These are phyloP conservation scores for Agonopterix subpropinquella DNA, from an alignment of 2,888 invertebrate species.

Conservation along the genomic window DNA sequence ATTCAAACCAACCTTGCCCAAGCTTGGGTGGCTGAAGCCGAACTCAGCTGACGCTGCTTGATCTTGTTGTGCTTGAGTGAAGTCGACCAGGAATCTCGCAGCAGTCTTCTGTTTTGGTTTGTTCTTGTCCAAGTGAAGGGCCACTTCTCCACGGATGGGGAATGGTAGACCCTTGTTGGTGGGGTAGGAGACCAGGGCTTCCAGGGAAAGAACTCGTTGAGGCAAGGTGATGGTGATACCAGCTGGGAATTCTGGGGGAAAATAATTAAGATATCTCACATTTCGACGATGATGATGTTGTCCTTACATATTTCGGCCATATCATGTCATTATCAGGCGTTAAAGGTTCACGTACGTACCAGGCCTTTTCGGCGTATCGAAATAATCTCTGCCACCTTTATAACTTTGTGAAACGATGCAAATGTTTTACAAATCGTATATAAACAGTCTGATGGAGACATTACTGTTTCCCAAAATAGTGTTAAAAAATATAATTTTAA, in stretches of 20 bases:
- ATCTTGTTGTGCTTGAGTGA: conserved; percentile 62
- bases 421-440: no score
- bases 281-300: no score
- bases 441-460: no score
- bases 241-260: conserved; percentile 41
- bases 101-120: conserved; percentile 82
- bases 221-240: conserved; percentile 80
- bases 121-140: conserved; percentile 82
- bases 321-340: no score
- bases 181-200: conserved; percentile 70
- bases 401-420: no score
- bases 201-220: conserved; percentile 79
- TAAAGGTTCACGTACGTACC: no score
- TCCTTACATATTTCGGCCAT: no score
- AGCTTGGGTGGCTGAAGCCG: conserved; percentile 80
- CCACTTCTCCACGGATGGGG: conserved; percentile 77
- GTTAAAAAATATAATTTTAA: no score
- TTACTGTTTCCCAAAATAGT: no score
- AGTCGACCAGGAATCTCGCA: conserved; percentile 70
- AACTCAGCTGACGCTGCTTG: conserved; percentile 72
- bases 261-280: background rate
- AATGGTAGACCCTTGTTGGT: conserved; percentile 65
- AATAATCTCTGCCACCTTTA: no score
- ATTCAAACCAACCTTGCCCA: conserved; percentile 67
- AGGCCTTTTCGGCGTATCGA: no score